phyloP scores from a whole-genome alignment of 2,797 vertebrate species.

The Bufotes viridis region DNA sequence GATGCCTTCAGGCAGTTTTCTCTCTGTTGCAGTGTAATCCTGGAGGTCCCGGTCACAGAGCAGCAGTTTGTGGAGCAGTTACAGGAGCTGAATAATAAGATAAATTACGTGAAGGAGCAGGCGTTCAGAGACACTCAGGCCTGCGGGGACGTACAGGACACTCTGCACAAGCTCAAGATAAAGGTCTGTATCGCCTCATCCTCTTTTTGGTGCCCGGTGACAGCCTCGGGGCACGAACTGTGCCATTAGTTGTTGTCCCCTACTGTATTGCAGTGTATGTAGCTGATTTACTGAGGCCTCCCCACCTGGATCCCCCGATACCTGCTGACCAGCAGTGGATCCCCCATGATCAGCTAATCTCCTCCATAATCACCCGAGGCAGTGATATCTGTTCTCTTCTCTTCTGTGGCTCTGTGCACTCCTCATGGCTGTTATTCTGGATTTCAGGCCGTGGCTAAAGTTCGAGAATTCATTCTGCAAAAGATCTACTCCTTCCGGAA shows the following conservation, averaged over 20 bases:
- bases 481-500: conserved; percentile 94
- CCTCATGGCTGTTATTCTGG: neutral
- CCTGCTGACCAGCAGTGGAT: too few relatives aligned
- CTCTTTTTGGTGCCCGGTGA: neutral
- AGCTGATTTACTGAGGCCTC: too few relatives aligned
- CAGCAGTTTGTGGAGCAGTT: conserved; percentile 92
- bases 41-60: conserved; percentile 88
- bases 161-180: conserved; percentile 88
- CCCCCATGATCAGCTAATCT: too few relatives aligned
- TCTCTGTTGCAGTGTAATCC: conserved; percentile 77
- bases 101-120: conserved; percentile 91
- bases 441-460: conserved; percentile 88
- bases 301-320: too few relatives aligned
- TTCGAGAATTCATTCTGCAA: conserved; percentile 91
- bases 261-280: too few relatives aligned
- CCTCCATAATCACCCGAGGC: too few relatives aligned
- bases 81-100: conserved; percentile 91
- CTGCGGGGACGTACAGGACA: conserved; percentile 89
- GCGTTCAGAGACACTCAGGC: conserved; percentile 90
- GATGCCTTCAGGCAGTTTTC: neutral
- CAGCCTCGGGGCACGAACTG: too few relatives aligned
- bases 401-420: neutral
- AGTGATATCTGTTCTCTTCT: neutral
- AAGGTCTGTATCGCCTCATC: conserved; percentile 75
- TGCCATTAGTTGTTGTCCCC: too few relatives aligned